Evolutionary conservation across 1,140 invertebrate genomes (phyloP), one percentile per base, ranked within the genome.

Genomic region (Saccostrea echinata): DNA sequence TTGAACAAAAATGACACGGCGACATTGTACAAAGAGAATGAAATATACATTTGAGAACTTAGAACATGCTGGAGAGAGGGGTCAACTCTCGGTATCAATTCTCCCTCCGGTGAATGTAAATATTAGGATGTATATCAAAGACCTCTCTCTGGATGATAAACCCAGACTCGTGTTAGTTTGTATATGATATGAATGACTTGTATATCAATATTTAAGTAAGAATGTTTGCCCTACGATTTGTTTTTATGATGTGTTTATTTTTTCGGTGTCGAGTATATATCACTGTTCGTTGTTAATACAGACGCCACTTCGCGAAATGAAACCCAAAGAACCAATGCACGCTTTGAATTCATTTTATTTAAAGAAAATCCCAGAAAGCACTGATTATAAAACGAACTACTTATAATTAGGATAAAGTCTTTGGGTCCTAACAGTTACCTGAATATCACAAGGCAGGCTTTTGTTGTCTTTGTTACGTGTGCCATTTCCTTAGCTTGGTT

Each of bases 171-270:
- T 76, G 68, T 76, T 30, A 33, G 68, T 76, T 76, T 76, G 68
- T 76, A 76, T 76, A 76, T 76, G 68, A 76, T 76, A 76, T 76
- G 68, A 76, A 76, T 76, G 68, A 76, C 68, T 76, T 76, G 68
- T 76, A 76, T 76, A 76, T 76, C 68, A 76, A 76, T 76, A 76
- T 76, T 76, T 76, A 76, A 76, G 68, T 27, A 76, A 16, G 68
- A 30, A 76, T 76, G 68, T 76, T 76, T 76, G 68, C 68, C 68
- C 68, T 33, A 13, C 68, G 11, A 76, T 76, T 11, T 33, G 68
- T 76, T 76, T 76, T 76, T 76, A 33, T 76, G 30, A 30, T 27
- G 24, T 76, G 68, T 76, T 76, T 76, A 76, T 76, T 76, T 76
- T 76, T 16, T 27, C 68, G 27, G 27, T 76, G 68, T 76, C 68